Conservation (phyloP, 1,140 invertebrate species). For the Chrysomallon squamiferum region DNA sequence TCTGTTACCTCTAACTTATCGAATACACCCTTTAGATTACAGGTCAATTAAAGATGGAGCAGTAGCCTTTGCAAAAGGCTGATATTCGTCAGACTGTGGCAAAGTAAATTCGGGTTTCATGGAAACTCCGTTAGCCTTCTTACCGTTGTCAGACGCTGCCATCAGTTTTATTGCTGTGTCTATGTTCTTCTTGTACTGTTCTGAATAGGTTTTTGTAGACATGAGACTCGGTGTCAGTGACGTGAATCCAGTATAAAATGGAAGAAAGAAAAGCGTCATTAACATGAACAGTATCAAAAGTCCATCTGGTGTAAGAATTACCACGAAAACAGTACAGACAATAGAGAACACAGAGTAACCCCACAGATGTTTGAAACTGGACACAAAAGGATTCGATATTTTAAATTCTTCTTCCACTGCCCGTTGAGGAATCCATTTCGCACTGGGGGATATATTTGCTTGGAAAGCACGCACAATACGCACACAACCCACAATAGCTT, state of each 20-base stretch:
- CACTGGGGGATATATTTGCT: constrained; percentile 40
- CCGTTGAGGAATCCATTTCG: constrained; percentile 53
- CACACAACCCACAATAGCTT: constrained; percentile 50
- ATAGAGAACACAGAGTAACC: constrained; percentile 38
- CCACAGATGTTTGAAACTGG: constrained; percentile 51
- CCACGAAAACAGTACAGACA: constrained; percentile 24
- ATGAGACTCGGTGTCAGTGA: constrained; percentile 28
- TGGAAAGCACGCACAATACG: constrained; percentile 42
- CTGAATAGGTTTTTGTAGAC: constrained; percentile 7
- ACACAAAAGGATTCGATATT: constrained; percentile 46
- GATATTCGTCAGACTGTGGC: background rate
- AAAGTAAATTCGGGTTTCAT: background rate
- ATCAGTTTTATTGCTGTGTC: background rate
- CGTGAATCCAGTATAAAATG: constrained; percentile 45
- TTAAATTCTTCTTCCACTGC: constrained; percentile 53
- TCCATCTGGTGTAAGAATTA: constrained; percentile 26
- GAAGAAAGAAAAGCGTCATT: constrained; percentile 33
- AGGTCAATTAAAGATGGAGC: background rate
- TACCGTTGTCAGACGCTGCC: background rate
- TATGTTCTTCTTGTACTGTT: background rate
- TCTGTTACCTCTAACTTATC: too few relatives aligned
- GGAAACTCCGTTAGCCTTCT: background rate
- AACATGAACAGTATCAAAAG: constrained; percentile 36
- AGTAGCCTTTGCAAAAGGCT: background rate
- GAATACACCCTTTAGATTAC: background rate